phyloP scores from a whole-genome alignment of 2,797 vertebrate species.

The Linurgus olivaceus region DNA sequence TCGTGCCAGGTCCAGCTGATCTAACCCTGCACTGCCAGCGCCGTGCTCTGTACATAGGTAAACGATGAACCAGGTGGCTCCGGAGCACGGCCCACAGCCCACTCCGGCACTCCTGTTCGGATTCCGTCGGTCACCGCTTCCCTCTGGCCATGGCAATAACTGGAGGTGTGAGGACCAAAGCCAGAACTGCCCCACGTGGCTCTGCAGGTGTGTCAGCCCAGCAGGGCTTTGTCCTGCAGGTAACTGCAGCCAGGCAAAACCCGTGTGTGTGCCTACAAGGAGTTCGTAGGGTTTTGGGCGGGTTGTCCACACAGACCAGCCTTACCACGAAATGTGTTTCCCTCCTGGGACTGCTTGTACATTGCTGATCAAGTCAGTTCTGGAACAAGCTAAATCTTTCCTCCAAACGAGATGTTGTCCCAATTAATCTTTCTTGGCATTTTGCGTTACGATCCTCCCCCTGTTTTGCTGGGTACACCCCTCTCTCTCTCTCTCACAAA shows the following conservation, averaged over 20 bases:
- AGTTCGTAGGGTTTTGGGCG: neutral
- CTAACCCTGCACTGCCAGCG: neutral
- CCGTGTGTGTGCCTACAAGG: neutral
- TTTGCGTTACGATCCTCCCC: neutral
- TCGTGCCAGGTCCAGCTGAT: neutral
- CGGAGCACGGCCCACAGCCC: neutral
- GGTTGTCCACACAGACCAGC: fast-evolving
- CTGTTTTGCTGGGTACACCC: neutral
- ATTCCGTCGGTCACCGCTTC: neutral
- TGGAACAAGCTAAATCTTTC: neutral
- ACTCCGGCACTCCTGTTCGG: neutral
- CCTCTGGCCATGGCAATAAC: conserved; percentile 26
- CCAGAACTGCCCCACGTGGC: neutral
- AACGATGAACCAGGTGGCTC: neutral
- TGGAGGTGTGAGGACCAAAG: conserved; percentile 44
- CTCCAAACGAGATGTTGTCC: neutral
- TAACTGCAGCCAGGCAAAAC: neutral
- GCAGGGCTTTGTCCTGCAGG: neutral
- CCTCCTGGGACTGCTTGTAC: neutral
- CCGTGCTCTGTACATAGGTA: neutral
- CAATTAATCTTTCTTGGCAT: neutral
- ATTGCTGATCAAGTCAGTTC: neutral
- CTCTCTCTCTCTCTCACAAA: neutral
- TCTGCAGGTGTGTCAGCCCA: neutral
- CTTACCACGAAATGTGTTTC: neutral